These are phyloP conservation scores for Cloeon dipterum DNA, from an alignment of 2,888 invertebrate genomes.

Conservation along the genomic window DNA sequence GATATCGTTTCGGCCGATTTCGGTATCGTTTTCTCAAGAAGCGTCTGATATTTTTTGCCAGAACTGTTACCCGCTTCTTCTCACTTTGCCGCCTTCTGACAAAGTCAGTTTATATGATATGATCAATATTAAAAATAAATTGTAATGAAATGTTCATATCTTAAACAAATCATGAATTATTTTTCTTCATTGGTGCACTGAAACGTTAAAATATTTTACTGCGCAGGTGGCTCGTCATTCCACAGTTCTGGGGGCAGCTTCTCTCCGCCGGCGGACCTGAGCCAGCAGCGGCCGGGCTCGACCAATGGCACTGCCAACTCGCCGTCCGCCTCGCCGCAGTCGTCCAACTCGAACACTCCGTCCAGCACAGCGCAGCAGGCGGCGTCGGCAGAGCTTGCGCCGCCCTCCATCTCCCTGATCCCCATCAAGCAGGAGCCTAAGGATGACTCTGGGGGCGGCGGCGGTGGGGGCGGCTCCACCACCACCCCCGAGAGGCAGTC, in stretches of 20 bases:
- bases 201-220: no score
- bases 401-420: constrained; percentile 66
- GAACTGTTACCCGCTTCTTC: no score
- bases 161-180: no score
- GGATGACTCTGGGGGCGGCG: constrained; percentile 9
- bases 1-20: no score
- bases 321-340: constrained; percentile 42
- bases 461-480: constrained; percentile 11
- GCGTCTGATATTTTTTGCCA: no score
- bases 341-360: constrained; percentile 48
- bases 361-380: constrained; percentile 22
- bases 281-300: neutral
- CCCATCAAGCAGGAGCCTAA: constrained; percentile 45
- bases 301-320: constrained; percentile 6
- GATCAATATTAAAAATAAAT: no score
- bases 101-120: no score
- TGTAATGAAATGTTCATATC: no score
- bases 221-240: neutral
- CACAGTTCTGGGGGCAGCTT: neutral
- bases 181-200: no score
- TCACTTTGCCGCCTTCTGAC: no score
- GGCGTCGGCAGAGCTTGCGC: constrained; percentile 1
- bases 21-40: no score
- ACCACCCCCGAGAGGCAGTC: constrained; percentile 15
- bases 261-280: neutral